Conservation (phyloP, 2,888 invertebrate genomes). For the Drosophila lutescens region DNA sequence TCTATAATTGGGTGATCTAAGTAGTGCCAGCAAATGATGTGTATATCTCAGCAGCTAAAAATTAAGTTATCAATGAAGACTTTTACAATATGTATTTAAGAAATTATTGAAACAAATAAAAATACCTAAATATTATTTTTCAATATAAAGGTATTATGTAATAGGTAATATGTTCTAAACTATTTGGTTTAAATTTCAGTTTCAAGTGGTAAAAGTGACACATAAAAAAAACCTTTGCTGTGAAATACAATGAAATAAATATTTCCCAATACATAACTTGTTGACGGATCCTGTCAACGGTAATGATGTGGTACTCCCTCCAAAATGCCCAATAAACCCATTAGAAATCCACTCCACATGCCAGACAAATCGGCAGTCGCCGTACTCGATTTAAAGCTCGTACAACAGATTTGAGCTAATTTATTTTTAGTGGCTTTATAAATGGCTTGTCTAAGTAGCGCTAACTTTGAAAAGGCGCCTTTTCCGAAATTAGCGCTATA, state of each 20-base stretch:
- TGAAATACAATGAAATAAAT: background rate
- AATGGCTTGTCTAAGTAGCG: conserved; percentile 72
- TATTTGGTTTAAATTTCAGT: too few species aligned
- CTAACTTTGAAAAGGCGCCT: conserved; percentile 60
- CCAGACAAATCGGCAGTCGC: conserved; percentile 7
- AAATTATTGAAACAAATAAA: too few species aligned
- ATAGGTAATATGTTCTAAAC: too few species aligned
- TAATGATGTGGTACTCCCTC: background rate
- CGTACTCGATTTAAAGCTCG: conserved; percentile 28
- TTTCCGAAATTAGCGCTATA: conserved; percentile 68
- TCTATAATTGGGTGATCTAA: conserved; percentile 36
- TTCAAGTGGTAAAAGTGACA: too few species aligned
- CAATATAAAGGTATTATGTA: too few species aligned
- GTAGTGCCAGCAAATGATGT: conserved; percentile 7
- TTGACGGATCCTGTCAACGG: background rate
- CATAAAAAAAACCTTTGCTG: too few species aligned
- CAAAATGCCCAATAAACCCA: background rate
- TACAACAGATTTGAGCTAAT: conserved; percentile 55
- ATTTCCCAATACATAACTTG: background rate
- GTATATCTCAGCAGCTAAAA: background rate
- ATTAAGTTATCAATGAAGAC: too few species aligned
- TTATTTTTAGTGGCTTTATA: conserved; percentile 73
- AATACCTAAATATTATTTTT: too few species aligned
- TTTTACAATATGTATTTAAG: too few species aligned
- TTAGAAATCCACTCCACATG: conserved; percentile 6